Evolutionary conservation across 2,888 invertebrate genomes (phyloP).

Genomic region (Pogonocherus hispidulus): DNA sequence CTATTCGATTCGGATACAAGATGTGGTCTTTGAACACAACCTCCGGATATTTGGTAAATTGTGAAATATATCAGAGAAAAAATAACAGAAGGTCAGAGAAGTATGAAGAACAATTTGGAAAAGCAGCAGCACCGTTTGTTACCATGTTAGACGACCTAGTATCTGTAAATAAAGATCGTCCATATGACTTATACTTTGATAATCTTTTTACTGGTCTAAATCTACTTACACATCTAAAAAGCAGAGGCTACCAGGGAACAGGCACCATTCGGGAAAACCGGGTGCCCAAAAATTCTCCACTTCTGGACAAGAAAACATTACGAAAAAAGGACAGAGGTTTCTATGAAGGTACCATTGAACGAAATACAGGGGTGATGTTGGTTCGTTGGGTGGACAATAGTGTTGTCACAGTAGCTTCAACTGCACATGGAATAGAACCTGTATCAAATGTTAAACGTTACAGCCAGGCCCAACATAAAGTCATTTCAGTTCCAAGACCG

Average conservation of each 20-base stretch:
- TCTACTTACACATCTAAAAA: conserved; percentile 30
- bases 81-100: conserved; percentile 37
- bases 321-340: background rate
- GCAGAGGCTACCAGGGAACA: conserved; percentile 45
- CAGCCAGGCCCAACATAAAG: conserved; percentile 22
- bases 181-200: conserved; percentile 43
- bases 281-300: conserved; percentile 36
- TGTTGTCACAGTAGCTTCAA: conserved; percentile 34
- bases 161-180: conserved; percentile 22
- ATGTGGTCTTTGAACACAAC: conserved; percentile 54
- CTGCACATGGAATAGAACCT: conserved; percentile 19
- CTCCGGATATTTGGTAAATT: conserved; percentile 53
- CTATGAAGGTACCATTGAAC: background rate
- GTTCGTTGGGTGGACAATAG: conserved; percentile 28
- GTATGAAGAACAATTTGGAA: conserved; percentile 37
- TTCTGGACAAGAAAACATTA: background rate
- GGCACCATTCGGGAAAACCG: conserved; percentile 52
- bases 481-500: background rate
- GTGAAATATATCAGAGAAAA: conserved; percentile 42
- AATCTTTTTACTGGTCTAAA: conserved; percentile 42
- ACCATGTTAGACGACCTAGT: conserved; percentile 40
- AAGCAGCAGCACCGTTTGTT: conserved; percentile 39
- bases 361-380: conserved; percentile 12
- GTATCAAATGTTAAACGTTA: conserved; percentile 15
- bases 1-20: conserved; percentile 56